phyloP scores from a whole-genome alignment of 2,797 vertebrate species.

The Crenichthys baileyi region DNA sequence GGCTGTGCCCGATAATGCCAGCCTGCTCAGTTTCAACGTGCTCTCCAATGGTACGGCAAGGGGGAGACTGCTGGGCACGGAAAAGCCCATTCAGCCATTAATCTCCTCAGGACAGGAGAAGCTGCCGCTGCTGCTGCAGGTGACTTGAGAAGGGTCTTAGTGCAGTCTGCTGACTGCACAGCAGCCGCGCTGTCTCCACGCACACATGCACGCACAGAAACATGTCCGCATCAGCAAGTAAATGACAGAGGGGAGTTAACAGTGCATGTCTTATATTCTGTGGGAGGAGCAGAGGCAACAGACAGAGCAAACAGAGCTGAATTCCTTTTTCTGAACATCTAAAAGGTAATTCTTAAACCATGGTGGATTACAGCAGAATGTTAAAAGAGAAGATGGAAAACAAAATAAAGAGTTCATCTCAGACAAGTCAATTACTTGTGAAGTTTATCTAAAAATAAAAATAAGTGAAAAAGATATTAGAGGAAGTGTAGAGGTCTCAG shows the following conservation, averaged over 20 bases:
- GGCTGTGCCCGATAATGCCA: constrained; percentile 83
- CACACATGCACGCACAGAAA: constrained; percentile 39
- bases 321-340: constrained; percentile 57
- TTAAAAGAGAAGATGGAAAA: constrained; percentile 56
- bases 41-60: constrained; percentile 73
- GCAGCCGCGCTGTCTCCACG: constrained; percentile 50
- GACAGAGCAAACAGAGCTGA: constrained; percentile 58
- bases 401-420: constrained; percentile 37
- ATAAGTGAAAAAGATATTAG: too few relatives aligned
- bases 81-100: constrained; percentile 78
- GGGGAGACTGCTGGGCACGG: constrained; percentile 75
- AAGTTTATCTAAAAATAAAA: background rate
- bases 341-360: constrained; percentile 58
- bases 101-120: constrained; percentile 77
- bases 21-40: constrained; percentile 76
- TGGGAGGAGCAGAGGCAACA: constrained; percentile 42
- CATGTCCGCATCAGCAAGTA: constrained; percentile 57
- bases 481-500: too few relatives aligned
- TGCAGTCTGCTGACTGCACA: constrained; percentile 77
- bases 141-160: constrained; percentile 72
- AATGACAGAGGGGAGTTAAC: constrained; percentile 61
- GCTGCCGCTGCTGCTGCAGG: constrained; percentile 72
- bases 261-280: constrained; percentile 55
- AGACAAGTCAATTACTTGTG: constrained; percentile 16
- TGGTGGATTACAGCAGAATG: constrained; percentile 49